phyloP scores from a whole-genome alignment of 2,113 vertebrate genomes.

The Tupaia chinensis region DNA sequence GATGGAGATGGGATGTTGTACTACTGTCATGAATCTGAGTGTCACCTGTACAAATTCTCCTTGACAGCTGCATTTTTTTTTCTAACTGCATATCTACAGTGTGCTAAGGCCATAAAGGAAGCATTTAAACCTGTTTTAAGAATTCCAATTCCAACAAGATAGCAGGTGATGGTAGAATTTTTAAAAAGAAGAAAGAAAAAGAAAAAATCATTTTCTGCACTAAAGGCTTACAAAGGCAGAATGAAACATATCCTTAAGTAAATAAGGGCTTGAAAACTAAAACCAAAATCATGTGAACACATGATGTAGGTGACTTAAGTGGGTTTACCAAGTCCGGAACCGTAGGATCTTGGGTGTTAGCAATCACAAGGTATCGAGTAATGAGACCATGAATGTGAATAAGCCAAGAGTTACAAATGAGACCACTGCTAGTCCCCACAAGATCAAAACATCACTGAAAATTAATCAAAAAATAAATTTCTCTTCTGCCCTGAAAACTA shows the following conservation, averaged over 20 bases:
- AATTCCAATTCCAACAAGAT: neutral
- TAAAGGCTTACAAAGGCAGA: neutral
- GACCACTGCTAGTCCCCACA: neutral
- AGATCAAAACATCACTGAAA: neutral
- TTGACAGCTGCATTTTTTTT: neutral
- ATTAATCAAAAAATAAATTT: neutral
- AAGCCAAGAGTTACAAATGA: neutral
- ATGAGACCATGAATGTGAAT: neutral
- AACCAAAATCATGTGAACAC: neutral
- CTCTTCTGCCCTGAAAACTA: neutral
- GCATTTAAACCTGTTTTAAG: neutral
- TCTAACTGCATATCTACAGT: neutral
- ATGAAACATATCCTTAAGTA: neutral
- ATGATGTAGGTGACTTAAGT: accelerated
- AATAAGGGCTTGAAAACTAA: neutral
- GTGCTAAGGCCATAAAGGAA: neutral
- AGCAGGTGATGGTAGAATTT: neutral
- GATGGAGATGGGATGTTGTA: accelerated
- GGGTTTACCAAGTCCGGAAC: neutral
- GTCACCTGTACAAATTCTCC: neutral
- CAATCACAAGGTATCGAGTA: neutral
- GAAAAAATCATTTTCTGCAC: neutral
- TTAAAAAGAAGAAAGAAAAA: neutral
- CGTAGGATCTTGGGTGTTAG: neutral
- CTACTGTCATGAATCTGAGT: neutral